Evolutionary conservation across 2,888 invertebrate genomes (phyloP).

Genomic region (Diabrotica balteata): DNA sequence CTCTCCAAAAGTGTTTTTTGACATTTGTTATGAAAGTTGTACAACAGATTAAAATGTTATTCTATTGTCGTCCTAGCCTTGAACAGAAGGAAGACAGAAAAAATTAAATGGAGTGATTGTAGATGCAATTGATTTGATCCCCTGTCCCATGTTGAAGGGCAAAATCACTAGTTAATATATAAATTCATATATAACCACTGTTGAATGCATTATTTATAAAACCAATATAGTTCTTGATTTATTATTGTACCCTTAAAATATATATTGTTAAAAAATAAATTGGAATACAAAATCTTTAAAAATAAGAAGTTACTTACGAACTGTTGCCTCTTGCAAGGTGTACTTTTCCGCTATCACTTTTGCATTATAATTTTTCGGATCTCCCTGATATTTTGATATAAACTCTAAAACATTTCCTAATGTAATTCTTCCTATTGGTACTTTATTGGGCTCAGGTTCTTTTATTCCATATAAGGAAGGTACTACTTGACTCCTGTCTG

Average conservation of each 20-base stretch:
- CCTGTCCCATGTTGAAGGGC: too few species aligned
- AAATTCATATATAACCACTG: not conserved
- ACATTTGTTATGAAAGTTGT: too few species aligned
- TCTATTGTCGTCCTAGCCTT: too few species aligned
- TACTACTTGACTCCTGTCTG: constrained; percentile 61
- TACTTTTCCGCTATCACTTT: constrained; percentile 73
- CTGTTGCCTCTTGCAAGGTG: constrained; percentile 69
- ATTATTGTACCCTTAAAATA: too few species aligned
- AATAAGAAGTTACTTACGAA: constrained; percentile 59
- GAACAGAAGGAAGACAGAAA: too few species aligned
- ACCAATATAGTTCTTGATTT: not conserved
- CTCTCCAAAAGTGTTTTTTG: too few species aligned
- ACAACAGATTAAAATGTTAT: too few species aligned
- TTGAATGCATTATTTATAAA: not conserved
- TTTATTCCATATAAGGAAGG: constrained; percentile 73
- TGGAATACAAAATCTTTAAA: not conserved
- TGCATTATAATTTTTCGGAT: constrained; percentile 67
- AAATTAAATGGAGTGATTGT: too few species aligned
- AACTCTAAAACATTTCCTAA: constrained; percentile 71
- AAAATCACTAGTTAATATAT: not conserved
- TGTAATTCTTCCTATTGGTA: constrained; percentile 71
- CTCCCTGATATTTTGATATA: constrained; percentile 69
- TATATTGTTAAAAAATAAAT: not conserved
- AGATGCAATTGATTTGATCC: too few species aligned
- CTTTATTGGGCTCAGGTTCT: constrained; percentile 65